Conservation (phyloP, 2,113 vertebrate genomes). For the Phyllopteryx taeniolatus region DNA sequence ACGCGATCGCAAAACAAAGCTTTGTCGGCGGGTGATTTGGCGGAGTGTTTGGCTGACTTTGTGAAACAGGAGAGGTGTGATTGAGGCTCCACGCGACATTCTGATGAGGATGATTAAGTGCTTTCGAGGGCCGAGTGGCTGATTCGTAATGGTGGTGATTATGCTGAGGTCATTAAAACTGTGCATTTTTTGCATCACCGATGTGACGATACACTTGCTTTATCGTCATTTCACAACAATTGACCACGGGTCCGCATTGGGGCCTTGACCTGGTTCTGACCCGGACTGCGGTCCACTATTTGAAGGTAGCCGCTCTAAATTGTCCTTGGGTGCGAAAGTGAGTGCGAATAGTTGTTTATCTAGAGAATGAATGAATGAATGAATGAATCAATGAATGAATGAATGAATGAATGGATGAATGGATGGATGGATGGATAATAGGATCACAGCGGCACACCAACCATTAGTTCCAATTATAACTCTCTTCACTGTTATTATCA, state of each 20-base stretch:
- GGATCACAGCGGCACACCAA: not conserved
- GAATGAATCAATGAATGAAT: too few species aligned
- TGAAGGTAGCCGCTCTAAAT: too few species aligned
- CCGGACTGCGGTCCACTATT: too few species aligned
- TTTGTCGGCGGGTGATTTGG: conserved; percentile 33
- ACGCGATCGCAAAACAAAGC: conserved; percentile 24
- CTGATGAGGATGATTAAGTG: conserved; percentile 55
- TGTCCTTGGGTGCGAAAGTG: too few species aligned
- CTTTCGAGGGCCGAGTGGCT: conserved; percentile 29
- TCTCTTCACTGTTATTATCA: conserved; percentile 10
- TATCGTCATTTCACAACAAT: too few species aligned
- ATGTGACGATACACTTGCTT: too few species aligned
- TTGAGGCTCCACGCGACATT: conserved; percentile 45
- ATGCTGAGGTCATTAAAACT: conserved; percentile 66
- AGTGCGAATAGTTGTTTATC: too few species aligned
- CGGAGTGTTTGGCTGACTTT: conserved; percentile 33
- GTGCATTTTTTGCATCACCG: conserved; percentile 59
- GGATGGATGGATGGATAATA: not conserved
- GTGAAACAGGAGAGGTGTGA: conserved; percentile 28
- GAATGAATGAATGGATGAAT: too few species aligned
- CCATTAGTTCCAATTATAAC: conserved; percentile 10
- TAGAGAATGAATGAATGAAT: too few species aligned
- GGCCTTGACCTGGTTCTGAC: too few species aligned
- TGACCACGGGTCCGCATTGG: too few species aligned
- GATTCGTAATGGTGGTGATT: conserved; percentile 59